Evolutionary conservation across 2,113 vertebrate species (phyloP).

Genomic region (Heterocephalus glaber): DNA sequence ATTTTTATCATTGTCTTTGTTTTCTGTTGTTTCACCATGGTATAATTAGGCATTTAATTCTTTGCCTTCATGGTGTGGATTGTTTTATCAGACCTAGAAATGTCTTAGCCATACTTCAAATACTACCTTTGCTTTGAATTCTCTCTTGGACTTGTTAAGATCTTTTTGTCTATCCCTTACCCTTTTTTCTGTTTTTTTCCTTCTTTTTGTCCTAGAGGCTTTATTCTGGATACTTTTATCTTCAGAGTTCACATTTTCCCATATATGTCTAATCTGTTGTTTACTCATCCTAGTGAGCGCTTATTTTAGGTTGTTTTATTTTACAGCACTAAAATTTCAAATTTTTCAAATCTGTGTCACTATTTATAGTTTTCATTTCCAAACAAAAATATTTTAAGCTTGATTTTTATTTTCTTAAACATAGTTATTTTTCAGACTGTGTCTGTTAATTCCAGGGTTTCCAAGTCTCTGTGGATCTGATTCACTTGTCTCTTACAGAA

Average conservation of each 20-base stretch:
- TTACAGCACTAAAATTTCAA: conserved; percentile 14
- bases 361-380: neutral
- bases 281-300: neutral
- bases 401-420: neutral
- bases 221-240: neutral
- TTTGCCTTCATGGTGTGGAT: neutral
- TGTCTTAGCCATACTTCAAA: neutral
- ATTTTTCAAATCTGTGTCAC: neutral
- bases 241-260: neutral
- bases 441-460: neutral
- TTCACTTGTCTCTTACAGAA: conserved; percentile 56
- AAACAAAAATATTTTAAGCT: neutral
- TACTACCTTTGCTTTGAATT: neutral
- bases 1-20: conserved; percentile 25
- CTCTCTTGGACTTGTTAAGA: neutral
- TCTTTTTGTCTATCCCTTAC: neutral
- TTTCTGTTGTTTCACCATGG: neutral
- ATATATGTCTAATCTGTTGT: neutral
- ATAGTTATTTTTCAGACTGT: neutral
- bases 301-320: conserved; percentile 17
- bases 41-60: neutral
- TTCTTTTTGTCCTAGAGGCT: neutral
- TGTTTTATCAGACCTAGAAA: neutral
- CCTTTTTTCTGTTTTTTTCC: neutral
- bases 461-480: neutral